phyloP scores from a whole-genome alignment of 2,797 vertebrate genomes.

The Lepilemur septentrionalis region DNA sequence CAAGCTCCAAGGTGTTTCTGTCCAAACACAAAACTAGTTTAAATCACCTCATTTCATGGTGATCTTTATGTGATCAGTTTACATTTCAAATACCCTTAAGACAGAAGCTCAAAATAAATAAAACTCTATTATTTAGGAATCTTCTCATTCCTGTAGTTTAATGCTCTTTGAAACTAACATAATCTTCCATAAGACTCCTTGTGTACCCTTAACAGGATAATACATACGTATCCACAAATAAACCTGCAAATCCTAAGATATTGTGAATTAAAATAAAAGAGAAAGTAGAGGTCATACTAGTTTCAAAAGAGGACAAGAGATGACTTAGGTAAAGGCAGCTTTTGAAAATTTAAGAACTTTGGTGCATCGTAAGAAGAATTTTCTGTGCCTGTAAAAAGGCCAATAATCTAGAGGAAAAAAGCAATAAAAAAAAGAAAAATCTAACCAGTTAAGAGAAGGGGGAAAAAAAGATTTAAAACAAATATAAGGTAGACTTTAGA shows the following conservation, averaged over 20 bases:
- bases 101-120: background rate
- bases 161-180: conserved; percentile 5
- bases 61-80: background rate
- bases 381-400: background rate
- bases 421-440: background rate
- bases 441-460: background rate
- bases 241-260: background rate
- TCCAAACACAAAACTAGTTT: background rate
- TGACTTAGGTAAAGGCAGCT: background rate
- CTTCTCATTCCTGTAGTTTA: background rate
- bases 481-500: background rate
- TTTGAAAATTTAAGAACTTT: conserved; percentile 5
- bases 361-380: background rate
- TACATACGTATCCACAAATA: background rate
- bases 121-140: background rate
- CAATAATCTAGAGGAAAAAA: background rate
- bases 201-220: background rate
- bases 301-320: background rate
- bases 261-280: conserved; percentile 5
- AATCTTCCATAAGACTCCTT: background rate
- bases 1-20: background rate
- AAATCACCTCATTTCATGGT: background rate
- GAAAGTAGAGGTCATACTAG: background rate
- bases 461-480: background rate
- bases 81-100: background rate